A percentile compares a stretch with the other conserved stretches of the same genome.
These are phyloP conservation scores for Barbus barbus DNA, from an alignment of 2,113 vertebrate species.

Conservation along the genomic window DNA sequence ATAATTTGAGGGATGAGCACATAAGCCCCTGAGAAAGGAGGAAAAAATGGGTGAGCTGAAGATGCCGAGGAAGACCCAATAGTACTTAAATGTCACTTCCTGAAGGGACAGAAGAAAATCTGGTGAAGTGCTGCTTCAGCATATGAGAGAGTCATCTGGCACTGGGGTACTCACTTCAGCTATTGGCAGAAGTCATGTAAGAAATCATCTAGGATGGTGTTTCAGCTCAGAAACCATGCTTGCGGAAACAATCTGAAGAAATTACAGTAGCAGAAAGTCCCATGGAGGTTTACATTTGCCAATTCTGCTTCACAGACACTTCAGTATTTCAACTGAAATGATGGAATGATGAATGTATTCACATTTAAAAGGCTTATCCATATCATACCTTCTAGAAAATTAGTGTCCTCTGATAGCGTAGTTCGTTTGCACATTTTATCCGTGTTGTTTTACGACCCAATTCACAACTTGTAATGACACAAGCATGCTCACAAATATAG, in stretches of 20 bases:
- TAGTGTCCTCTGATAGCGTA: neutral
- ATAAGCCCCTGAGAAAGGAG: neutral
- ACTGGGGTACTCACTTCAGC: neutral
- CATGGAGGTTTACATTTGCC: neutral
- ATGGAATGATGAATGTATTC: neutral
- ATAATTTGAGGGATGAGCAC: neutral
- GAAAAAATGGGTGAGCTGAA: neutral
- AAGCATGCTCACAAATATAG: neutral
- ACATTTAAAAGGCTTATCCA: neutral
- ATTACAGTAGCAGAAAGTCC: neutral
- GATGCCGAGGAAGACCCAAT: neutral
- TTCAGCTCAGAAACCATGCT: neutral
- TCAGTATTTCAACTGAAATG: neutral
- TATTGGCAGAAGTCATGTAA: neutral
- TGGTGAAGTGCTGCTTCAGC: neutral
- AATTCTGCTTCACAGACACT: neutral
- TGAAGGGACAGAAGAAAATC: neutral
- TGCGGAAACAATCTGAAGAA: neutral
- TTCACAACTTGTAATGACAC: neutral
- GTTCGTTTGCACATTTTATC: neutral
- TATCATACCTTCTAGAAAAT: neutral
- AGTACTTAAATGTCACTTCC: slow-evolving; percentile 2
- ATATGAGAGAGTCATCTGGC: neutral
- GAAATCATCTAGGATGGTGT: neutral
- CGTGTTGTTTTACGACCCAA: neutral